These are phyloP conservation scores for Bruchidius siliquastri DNA, from an alignment of 2,888 invertebrate genomes.

Conservation along the genomic window DNA sequence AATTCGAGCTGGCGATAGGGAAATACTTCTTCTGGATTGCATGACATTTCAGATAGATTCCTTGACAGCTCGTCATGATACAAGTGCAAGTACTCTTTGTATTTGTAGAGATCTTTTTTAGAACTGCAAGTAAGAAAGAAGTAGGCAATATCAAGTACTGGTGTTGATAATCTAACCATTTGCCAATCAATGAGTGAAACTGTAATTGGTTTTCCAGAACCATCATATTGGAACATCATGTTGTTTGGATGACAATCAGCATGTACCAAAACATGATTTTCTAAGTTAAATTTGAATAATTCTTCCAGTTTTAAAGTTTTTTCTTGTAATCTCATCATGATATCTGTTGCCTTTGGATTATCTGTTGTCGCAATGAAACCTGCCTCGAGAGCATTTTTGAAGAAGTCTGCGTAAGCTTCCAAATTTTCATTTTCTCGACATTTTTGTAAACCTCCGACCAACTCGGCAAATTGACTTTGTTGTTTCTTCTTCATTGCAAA, in stretches of 20 bases:
- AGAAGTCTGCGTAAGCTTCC: neutral
- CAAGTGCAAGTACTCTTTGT: slow-evolving; percentile 25
- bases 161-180: slow-evolving; percentile 17
- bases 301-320: neutral
- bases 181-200: slow-evolving; percentile 30
- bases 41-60: slow-evolving; percentile 23
- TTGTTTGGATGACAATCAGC: slow-evolving; percentile 35
- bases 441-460: slow-evolving; percentile 7
- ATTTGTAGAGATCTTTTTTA: slow-evolving; percentile 28
- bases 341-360: neutral
- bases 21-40: slow-evolving; percentile 28
- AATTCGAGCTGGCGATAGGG: slow-evolving; percentile 13
- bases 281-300: neutral
- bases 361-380: neutral
- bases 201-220: slow-evolving; percentile 12
- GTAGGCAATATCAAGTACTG: slow-evolving; percentile 34
- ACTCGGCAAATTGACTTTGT: slow-evolving; percentile 23
- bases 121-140: slow-evolving; percentile 31
- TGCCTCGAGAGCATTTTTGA: neutral
- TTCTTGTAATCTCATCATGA: neutral
- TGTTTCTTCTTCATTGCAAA: slow-evolving; percentile 31
- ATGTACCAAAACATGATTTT: slow-evolving; percentile 21
- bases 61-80: slow-evolving; percentile 31
- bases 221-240: slow-evolving; percentile 24
- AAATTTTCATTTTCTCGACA: neutral